These are phyloP conservation scores for Zonitis immaculata DNA, from an alignment of 2,888 invertebrate genomes.

Conservation along the genomic window DNA sequence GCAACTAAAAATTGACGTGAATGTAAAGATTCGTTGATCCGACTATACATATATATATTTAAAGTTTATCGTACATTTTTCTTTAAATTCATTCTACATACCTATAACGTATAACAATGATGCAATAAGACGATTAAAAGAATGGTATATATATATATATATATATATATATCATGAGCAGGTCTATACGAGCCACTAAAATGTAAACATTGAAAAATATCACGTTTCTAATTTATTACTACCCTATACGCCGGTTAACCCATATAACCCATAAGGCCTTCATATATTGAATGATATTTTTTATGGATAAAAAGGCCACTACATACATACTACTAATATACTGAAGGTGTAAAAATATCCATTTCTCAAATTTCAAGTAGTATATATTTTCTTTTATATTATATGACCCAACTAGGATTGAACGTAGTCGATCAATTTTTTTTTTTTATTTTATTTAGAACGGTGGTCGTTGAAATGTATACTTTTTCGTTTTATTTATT, in stretches of 20 bases:
- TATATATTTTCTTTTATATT: slow-evolving; percentile 7
- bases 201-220: slow-evolving; percentile 27
- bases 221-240: slow-evolving; percentile 29
- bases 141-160: too few relatives aligned
- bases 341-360: slow-evolving; percentile 21
- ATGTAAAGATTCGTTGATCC: too few relatives aligned
- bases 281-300: slow-evolving; percentile 20
- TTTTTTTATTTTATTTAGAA: background rate
- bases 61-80: too few relatives aligned
- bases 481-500: background rate
- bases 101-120: background rate
- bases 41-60: too few relatives aligned
- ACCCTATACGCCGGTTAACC: slow-evolving; percentile 25
- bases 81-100: too few relatives aligned
- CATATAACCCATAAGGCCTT: slow-evolving; percentile 22
- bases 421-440: background rate
- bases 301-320: slow-evolving; percentile 13
- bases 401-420: background rate
- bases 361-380: slow-evolving; percentile 18
- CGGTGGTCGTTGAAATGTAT: background rate
- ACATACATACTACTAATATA: too few relatives aligned
- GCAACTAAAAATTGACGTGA: too few relatives aligned
- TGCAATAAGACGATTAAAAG: background rate
- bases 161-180: too few relatives aligned
- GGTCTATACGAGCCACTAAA: slow-evolving; percentile 21